Base-by-base conservation (phyloP, 2,797 vertebrate genomes). In the Hoplostethus mediterraneus region DNA sequence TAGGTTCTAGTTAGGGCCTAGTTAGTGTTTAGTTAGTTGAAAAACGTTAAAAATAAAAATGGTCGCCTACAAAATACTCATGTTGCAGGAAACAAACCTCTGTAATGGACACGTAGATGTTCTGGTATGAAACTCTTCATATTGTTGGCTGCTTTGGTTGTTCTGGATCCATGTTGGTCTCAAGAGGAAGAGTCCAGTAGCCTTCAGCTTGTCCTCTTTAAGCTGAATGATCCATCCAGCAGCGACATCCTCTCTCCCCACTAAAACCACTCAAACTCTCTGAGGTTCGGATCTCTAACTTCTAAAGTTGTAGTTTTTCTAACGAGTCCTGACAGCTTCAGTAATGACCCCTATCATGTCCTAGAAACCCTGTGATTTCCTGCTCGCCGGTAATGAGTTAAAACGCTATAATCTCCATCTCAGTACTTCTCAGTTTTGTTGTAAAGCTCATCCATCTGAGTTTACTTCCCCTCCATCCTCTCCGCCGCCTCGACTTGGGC, bases 381-480 rank as follows among this genome's bases (percentile, higher is more conserved):
- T 0, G 1, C 54, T 45, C 12, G 14, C 21, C 70, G 16, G 38
- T 25, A n/a, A 10, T 9, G 12, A 47, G 55, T 75, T 56, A 60
- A 47, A 55, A 25, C 36, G 42, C 30, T 52, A 9, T 60, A 53
- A 60, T 52, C 62, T 51, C 25, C 28, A 44, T 55, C 44, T 73
- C 48, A 25, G 10, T n/a, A 3, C 12, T 8, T 52, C 48, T 11
- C 17, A 30, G 38, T 55, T 53, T 21, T 30, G 21, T 59, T 36
- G 61, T 70, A 17, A 62, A 59, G 14, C 54, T 36, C 14, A 53
- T 53, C 48, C 42, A 55, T 77, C 67, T 5, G 38, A 60, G 17
- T 71, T 76, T 78, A 71, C 80, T 54, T 62, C 58, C 12, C 53
- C 44, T 69, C 51, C 25, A 31, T 66, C 71, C 36, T 6, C 57